Evolutionary conservation across 2,888 invertebrate species (phyloP), one percentile per base, ranked within the genome.

Genomic region (Eremobia ochroleuca): DNA sequence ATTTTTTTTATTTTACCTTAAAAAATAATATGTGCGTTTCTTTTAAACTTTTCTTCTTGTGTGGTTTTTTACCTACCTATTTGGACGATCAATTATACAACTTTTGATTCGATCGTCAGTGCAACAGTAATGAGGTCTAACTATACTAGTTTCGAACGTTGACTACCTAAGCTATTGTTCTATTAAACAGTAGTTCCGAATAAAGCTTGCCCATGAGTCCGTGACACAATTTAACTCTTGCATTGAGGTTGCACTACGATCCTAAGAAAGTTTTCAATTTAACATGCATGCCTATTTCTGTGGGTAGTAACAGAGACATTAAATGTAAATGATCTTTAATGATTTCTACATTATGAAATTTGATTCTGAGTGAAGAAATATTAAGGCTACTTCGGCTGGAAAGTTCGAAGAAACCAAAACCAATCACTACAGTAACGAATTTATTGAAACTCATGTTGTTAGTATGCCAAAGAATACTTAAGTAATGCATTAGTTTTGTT

Each of bases 171-270:
- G 62, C 74, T 40, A 83, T 83, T 83, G 85, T 85, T 76, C 65
- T 8, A 40, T 76, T 59, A 67, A 76, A 81, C 76, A 34, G 76
- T 76, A 75, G 85, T 67, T 72, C 73, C 81, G 76, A 85, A 76
- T 73, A 40, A 70, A 76, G 72, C 67, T 67, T 73, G 70, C 49
- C 76, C 34, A 73, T 69, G 62, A 66, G 81, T 55, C 76, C 76
- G 62, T 81, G 81, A 71, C 85, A 85, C 73, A n/a, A 76, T 73
- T 62, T 40, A 74, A 62, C 62, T 11, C n/a, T 67, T 70, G 40
- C 52, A 70, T 75, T 59, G 66, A 70, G 25, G 28, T 59, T 73
- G 62, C 34, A 49, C 34, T 28, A 25, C 28, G 11, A 73, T 70
- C 46, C n/a, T 61, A 61, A 52, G 31, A 67, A 67, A 46, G 15